These are phyloP conservation scores for Trissolcus brochymenae DNA, from an alignment of 2,888 invertebrate species.

Conservation along the genomic window DNA sequence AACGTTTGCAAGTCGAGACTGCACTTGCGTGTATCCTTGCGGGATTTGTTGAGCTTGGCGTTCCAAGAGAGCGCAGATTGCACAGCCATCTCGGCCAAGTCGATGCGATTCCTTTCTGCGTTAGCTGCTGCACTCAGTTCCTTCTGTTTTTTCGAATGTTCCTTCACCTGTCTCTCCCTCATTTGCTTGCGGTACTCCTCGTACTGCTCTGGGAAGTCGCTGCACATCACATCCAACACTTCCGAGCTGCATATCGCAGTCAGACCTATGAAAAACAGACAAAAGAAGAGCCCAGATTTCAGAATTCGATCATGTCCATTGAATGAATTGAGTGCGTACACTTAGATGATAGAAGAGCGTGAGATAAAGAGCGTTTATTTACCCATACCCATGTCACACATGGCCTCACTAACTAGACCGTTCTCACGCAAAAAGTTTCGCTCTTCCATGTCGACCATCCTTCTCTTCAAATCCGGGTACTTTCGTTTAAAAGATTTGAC, in stretches of 20 bases:
- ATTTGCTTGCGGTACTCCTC: constrained; percentile 90
- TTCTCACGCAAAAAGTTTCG: constrained; percentile 90
- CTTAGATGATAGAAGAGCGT: neutral
- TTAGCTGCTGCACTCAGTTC: constrained; percentile 80
- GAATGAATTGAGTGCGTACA: too few species aligned
- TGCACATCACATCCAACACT: constrained; percentile 95
- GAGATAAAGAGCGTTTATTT: constrained; percentile 16
- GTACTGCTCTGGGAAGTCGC: constrained; percentile 96
- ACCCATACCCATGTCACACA: constrained; percentile 90
- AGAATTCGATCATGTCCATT: neutral
- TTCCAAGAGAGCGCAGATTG: constrained; percentile 94
- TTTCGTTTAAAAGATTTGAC: constrained; percentile 98
- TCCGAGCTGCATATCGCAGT: constrained; percentile 95
- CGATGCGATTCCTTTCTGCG: constrained; percentile 79
- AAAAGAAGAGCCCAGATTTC: neutral
- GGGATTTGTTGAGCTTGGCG: constrained; percentile 86
- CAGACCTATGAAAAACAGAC: constrained; percentile 78
- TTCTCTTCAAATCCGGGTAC: constrained; percentile 90
- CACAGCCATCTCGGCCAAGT: constrained; percentile 88
- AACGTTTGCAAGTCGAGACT: constrained; percentile 96
- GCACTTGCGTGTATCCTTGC: constrained; percentile 86
- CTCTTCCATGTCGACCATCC: constrained; percentile 93
- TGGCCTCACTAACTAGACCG: constrained; percentile 90
- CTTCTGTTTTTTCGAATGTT: constrained; percentile 83
- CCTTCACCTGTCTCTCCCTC: constrained; percentile 83